A percentile compares a stretch with the other conserved stretches of the same genome.
phyloP scores from a whole-genome alignment of 1,140 invertebrate species.

The Aphelenchoides fujianensis region DNA sequence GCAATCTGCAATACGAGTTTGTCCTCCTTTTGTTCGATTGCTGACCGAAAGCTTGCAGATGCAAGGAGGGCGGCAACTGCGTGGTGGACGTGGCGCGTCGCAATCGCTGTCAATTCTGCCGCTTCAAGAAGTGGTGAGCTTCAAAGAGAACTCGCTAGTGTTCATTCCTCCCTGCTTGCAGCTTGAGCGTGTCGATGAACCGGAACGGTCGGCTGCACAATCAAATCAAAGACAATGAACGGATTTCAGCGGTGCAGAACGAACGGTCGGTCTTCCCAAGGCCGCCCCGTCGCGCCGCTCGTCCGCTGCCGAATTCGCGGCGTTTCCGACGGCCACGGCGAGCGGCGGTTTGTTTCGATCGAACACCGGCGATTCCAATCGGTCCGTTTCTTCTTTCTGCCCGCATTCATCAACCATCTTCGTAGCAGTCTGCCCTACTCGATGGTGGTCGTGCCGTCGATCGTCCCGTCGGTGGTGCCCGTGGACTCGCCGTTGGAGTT shows the following conservation, averaged over 20 bases:
- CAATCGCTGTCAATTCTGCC: constrained; percentile 90
- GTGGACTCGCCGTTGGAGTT: no score
- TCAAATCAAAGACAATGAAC: neutral
- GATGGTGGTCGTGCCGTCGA: constrained; percentile 38
- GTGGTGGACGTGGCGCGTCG: constrained; percentile 83
- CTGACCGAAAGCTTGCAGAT: constrained; percentile 67
- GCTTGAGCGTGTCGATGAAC: constrained; percentile 87
- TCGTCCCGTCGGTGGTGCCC: constrained; percentile 15
- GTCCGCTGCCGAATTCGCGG: neutral
- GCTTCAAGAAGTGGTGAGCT: constrained; percentile 89
- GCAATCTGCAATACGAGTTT: constrained; percentile 40
- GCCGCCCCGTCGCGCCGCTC: neutral
- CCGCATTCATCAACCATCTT: constrained; percentile 8
- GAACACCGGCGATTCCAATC: neutral
- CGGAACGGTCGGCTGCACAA: constrained; percentile 75
- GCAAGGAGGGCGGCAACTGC: constrained; percentile 83
- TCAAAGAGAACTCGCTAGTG: no score
- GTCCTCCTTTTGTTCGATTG: neutral
- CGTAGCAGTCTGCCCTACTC: constrained; percentile 30
- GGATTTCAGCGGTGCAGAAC: constrained; percentile 50
- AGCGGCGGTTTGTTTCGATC: neutral
- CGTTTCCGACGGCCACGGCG: neutral
- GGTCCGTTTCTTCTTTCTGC: neutral
- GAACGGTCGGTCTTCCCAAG: constrained; percentile 36
- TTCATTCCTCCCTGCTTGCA: no score